A percentile compares a stretch with the other conserved stretches of the same genome.
Conservation (phyloP, 2,888 invertebrate genomes). For the Drosophila nr. perissopoda region DNA sequence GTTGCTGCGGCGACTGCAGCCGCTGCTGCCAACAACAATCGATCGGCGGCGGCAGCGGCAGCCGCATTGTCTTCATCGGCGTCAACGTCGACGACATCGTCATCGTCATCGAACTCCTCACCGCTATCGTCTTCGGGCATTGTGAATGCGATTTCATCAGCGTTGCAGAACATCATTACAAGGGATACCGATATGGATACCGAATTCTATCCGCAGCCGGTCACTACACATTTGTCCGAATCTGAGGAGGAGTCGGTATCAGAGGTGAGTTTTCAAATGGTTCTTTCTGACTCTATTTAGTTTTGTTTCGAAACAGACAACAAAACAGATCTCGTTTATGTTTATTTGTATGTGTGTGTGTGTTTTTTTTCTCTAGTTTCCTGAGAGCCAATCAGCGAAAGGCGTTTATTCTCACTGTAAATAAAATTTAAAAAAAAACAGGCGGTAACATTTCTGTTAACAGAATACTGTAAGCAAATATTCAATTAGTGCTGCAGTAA, state of each 20-base stretch:
- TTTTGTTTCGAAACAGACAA: background rate
- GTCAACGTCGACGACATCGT: conserved; percentile 81
- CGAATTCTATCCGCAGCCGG: conserved; percentile 91
- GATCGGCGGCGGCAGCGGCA: conserved; percentile 77
- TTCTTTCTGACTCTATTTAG: background rate
- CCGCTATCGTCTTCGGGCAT: conserved; percentile 83
- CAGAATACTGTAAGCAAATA: background rate
- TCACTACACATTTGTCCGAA: conserved; percentile 97
- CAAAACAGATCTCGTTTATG: background rate
- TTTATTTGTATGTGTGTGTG: background rate
- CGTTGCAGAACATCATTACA: conserved; percentile 87
- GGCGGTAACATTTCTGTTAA: background rate
- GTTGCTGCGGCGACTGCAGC: conserved; percentile 68
- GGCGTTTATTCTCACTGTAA: background rate
- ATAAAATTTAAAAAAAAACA: background rate
- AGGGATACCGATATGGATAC: conserved; percentile 95
- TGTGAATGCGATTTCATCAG: conserved; percentile 82
- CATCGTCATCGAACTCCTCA: conserved; percentile 83
- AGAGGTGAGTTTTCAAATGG: conserved; percentile 89
- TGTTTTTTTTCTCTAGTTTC: background rate
- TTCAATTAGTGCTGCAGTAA: background rate
- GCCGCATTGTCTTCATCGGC: conserved; percentile 71
- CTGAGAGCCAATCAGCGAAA: background rate
- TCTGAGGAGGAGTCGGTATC: conserved; percentile 98
- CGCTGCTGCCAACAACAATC: conserved; percentile 60